Conservation (phyloP, 2,113 vertebrate species). For the Trematomus loennbergii region DNA sequence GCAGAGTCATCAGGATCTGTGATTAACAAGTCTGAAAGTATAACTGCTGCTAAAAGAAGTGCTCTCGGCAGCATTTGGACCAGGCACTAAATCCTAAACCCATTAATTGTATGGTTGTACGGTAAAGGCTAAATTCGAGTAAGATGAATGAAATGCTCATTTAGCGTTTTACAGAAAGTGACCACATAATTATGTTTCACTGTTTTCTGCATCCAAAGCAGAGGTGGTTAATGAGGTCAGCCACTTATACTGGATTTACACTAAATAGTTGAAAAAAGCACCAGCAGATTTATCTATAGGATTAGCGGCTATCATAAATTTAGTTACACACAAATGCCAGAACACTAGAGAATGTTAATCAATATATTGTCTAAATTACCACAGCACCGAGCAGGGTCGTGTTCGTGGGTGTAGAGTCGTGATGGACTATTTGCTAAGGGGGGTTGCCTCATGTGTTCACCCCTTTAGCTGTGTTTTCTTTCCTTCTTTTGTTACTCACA, state of each 20-base stretch:
- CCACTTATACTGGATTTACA: constrained; percentile 32
- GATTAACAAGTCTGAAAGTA: constrained; percentile 81
- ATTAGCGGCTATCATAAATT: background rate
- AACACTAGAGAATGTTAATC: background rate
- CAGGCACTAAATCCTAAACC: constrained; percentile 76
- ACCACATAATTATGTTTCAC: constrained; percentile 60
- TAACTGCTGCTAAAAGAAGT: constrained; percentile 69
- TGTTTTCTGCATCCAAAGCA: constrained; percentile 55
- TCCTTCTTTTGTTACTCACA: constrained; percentile 57
- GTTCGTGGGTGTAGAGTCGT: constrained; percentile 5
- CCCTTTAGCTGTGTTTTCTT: constrained; percentile 59
- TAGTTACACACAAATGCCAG: background rate
- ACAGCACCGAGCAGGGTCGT: constrained; percentile 3
- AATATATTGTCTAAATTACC: constrained; percentile 2
- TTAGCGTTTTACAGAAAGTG: constrained; percentile 65
- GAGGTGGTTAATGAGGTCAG: constrained; percentile 57
- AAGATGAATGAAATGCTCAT: constrained; percentile 75
- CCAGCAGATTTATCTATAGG: background rate
- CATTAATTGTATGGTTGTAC: constrained; percentile 79
- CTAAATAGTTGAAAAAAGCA: constrained; percentile 7
- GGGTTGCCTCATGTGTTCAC: constrained; percentile 29
- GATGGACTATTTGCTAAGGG: constrained; percentile 10
- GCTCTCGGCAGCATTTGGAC: constrained; percentile 73
- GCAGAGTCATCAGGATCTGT: constrained; percentile 78
- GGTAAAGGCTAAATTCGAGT: constrained; percentile 59